Evolutionary conservation across 2,888 invertebrate species (phyloP), one percentile per base, ranked within the genome.

Genomic region (Alentia gelatinosa): DNA sequence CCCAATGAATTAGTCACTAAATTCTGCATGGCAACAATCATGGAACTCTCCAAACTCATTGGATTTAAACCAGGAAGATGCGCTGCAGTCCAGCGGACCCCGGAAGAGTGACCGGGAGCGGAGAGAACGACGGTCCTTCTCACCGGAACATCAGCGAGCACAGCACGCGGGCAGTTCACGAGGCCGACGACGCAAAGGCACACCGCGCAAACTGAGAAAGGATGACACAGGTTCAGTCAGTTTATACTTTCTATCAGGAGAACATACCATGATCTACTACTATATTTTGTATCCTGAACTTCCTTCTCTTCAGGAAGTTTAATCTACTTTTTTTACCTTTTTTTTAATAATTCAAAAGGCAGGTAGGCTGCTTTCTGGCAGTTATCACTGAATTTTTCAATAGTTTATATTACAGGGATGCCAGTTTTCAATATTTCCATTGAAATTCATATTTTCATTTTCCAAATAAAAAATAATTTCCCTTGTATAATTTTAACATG

Each of bases 91-190:
- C 9, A 7, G 30, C 7, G 86, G 15, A 1, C 86, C 4, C 9
- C 26, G 86, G 9, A 86, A 86, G 26, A 86, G 86, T 86, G 86
- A 86, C 33, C 86, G 86, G 0, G 86, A 86, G 23, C 4, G 86
- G 30, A 26, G 47, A 47, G 86, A 86, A 47, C 1, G 47, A 19
- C 19, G 86, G 1, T 86, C 86, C 9, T 86, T 86, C 50, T 86
- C 86, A 1, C 86, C 86, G 15, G 86, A 86, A 26, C 42, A 42
- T 30, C 33, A 47, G 47, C 26, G 50, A 7, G 23, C 19, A 12
- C 50, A 47, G 35, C 9, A 42, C 30, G 7, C 37, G 9, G 23
- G 23, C 39, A 79, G 37, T 4, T 15, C 39, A 1, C 1, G 50
- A 1, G 86, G 86, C 1, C 42, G 86, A 3, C 23, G 86, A 30